Base-by-base conservation (phyloP, 2,888 invertebrate species). In the Melanargia galathea region DNA sequence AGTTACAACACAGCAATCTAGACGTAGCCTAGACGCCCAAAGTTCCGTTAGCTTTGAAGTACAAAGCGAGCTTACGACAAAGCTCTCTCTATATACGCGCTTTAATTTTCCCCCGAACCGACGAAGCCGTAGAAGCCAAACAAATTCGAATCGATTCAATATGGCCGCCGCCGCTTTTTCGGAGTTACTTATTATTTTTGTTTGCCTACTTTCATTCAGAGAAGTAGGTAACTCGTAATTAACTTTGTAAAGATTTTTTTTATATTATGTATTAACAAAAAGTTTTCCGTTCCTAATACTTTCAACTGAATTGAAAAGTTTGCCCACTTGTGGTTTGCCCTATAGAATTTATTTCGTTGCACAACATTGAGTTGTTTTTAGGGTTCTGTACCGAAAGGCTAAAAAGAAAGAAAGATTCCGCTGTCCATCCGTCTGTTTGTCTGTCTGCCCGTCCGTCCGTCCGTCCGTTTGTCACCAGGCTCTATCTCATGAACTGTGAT, bases 91-190 rank as follows among this genome's bases (percentile, higher is more conserved):
- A 64, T 57, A 69, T 74, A 64, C 59, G 70, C 71, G 71, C 75
- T 82, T 84, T 86, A 86, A 86, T 86, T 86, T 84, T 73, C 80
- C 75, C 71, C 74, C 72, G 73, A 75, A 65, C 78, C 74, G 70
- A 62, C 6, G 83, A 87, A 85, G 79, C 81, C 81, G 4, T 76
- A 55, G 82, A 83, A 86, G 82, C 86, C 86, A 30, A 43, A 75
- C 66, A 76, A 83, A 73, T 63, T 67, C 67, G 59, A 73, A 82
- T 86, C 84, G 84, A 86, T 86, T 78, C 73, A 68, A 76, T 62
- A 69, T 70, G 71, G 71, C 70, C 64, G 63, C 68, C 54, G 60
- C 73, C 71, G 70, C 73, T 45, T 78, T 78, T 75, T 75, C 66
- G 74, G 75, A 77, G 73, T 74, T 76, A 43, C 55, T 16, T 40